Evolutionary conservation across 2,888 invertebrate species (phyloP), one percentile per base, ranked within the genome.

Genomic region (Phengaris alcon): DNA sequence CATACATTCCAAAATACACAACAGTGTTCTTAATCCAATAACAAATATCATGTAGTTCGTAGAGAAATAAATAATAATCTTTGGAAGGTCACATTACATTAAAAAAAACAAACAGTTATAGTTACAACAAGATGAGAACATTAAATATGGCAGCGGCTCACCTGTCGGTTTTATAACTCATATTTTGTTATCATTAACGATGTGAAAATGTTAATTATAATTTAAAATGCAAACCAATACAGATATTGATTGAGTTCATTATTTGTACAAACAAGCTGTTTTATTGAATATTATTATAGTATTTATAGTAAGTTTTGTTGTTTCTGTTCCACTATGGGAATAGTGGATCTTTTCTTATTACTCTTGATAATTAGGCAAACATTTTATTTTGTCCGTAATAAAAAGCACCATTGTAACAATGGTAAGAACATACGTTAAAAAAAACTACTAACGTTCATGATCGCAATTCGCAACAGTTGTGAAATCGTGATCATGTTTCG

Each of bases 201-300:
- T 85, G 90, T 90, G 89, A 91, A 91, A 92, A 91, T 89, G 90
- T 90, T 86, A 89, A 88, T 87, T 87, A 86, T 89, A 89, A 92
- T 92, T 91, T 90, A 90, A 90, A 89, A 89, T 84, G 88, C 88
- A 88, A 90, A 90, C 70, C 15, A 70, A 59, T 59, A 59, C 59
- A 59, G 59, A 59, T 59, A 59, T 59, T 59, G 59, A 59, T 59
- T 59, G 59, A 59, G 59, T 22, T 59, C 59, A 59, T 59, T 10
- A 59, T 59, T 59, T 59, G 59, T 22, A 59, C 59, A 59, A 59
- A 22, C 22, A 59, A 59, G 59, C 59, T 59, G 59, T 59, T 59
- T 59, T 89, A 89, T 90, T 87, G 84, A 85, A 87, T 87, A 90
- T 89, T 88, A 82, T 80, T 4, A 10, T 48, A 5, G 8, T 48